phyloP scores from a whole-genome alignment of 2,113 vertebrate genomes.

The Planiliza haematocheilus region DNA sequence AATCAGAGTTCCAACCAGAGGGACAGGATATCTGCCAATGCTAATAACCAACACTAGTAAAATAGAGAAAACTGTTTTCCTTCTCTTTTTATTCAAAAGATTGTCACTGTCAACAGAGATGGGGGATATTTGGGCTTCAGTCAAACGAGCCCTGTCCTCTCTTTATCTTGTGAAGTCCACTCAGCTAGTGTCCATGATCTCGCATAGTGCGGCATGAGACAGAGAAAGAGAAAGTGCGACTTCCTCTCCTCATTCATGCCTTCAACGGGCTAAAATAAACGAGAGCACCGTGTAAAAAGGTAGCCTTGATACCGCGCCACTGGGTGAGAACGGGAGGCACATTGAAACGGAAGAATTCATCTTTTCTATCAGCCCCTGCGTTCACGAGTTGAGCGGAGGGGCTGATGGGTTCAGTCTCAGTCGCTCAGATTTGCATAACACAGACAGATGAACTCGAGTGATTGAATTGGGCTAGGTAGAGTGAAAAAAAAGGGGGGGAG shows the following conservation, averaged over 20 bases:
- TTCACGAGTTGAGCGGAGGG: slow-evolving; percentile 45
- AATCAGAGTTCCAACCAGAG: slow-evolving; percentile 50
- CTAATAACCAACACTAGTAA: neutral
- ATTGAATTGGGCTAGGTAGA: slow-evolving; percentile 79
- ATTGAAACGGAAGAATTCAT: slow-evolving; percentile 81
- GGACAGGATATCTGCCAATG: neutral
- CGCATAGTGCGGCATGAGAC: slow-evolving; percentile 34
- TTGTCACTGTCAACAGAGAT: neutral
- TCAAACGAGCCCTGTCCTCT: slow-evolving; percentile 49
- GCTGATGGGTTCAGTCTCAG: slow-evolving; percentile 77
- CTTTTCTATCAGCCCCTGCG: slow-evolving; percentile 70
- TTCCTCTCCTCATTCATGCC: slow-evolving; percentile 69
- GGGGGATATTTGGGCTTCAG: slow-evolving; percentile 42
- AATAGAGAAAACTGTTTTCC: slow-evolving; percentile 1
- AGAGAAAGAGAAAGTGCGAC: slow-evolving; percentile 30
- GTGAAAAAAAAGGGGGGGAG: slow-evolving; percentile 4
- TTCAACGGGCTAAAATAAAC: slow-evolving; percentile 78
- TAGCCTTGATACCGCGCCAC: slow-evolving; percentile 81
- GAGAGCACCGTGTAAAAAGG: slow-evolving; percentile 77
- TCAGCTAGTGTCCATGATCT: slow-evolving; percentile 69
- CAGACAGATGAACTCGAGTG: slow-evolving; percentile 82
- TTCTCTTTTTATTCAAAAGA: slow-evolving; percentile 12
- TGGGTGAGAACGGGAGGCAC: slow-evolving; percentile 75
- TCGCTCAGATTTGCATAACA: slow-evolving; percentile 82
- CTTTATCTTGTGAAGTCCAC: slow-evolving; percentile 34